These are phyloP conservation scores for Taeniopygia guttata DNA, from an alignment of 2,797 vertebrate genomes.

Conservation along the genomic window DNA sequence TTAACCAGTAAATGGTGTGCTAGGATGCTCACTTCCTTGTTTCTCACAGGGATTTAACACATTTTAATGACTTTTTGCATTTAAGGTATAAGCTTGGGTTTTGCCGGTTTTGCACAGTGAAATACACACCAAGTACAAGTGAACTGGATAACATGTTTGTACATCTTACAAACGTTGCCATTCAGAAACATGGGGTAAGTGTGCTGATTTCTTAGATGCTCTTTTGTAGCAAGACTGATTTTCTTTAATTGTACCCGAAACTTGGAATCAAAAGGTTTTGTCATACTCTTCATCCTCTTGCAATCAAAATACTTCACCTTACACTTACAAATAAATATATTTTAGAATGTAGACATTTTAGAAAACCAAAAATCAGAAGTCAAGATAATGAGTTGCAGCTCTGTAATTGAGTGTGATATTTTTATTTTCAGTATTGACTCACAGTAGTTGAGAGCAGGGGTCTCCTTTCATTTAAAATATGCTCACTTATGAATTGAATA, in stretches of 20 bases:
- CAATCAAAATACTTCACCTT: neutral
- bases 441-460: neutral
- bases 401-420: neutral
- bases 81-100: slow-evolving; percentile 97
- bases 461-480: neutral
- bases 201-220: neutral
- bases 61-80: neutral
- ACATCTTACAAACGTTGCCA: slow-evolving; percentile 97
- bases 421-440: neutral
- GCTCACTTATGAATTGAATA: neutral
- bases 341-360: neutral
- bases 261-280: neutral
- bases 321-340: neutral
- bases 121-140: slow-evolving; percentile 95
- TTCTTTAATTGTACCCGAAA: neutral
- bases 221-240: neutral
- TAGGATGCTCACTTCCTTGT: neutral
- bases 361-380: neutral
- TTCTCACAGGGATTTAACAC: neutral
- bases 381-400: neutral
- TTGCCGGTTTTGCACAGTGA: slow-evolving; percentile 97
- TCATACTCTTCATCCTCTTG: neutral
- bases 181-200: slow-evolving; percentile 96
- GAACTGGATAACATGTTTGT: slow-evolving; percentile 99
- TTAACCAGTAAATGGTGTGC: neutral